phyloP scores from a whole-genome alignment of 2,797 vertebrate species.

The Poeciliopsis presidionis region DNA sequence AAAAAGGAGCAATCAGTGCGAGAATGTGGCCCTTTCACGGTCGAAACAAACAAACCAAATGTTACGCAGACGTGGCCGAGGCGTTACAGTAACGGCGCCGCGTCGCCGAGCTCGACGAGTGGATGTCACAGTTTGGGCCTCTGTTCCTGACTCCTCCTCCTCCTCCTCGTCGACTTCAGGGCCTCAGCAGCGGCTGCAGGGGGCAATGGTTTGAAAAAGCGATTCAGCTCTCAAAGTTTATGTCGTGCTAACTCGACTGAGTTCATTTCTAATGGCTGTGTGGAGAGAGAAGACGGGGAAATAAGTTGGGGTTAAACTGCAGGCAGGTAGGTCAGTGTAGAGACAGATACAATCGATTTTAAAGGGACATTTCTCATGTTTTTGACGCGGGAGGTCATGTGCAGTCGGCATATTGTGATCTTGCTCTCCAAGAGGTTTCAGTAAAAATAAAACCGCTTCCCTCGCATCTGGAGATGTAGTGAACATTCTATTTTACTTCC shows the following conservation, averaged over 20 bases:
- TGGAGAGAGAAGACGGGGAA: slow-evolving; percentile 20
- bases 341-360: neutral
- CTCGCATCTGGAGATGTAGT: neutral
- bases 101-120: slow-evolving; percentile 65
- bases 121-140: slow-evolving; percentile 77
- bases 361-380: neutral
- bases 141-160: slow-evolving; percentile 54
- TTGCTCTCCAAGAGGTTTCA: neutral
- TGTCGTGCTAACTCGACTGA: slow-evolving; percentile 97
- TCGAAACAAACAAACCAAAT: slow-evolving; percentile 56
- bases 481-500: neutral
- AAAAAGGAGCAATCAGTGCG: slow-evolving; percentile 76
- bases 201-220: slow-evolving; percentile 63
- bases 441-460: neutral
- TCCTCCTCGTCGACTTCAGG: slow-evolving; percentile 57
- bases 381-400: neutral
- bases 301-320: slow-evolving; percentile 2
- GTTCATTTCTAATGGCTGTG: slow-evolving; percentile 97
- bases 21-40: slow-evolving; percentile 53
- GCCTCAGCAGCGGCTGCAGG: slow-evolving; percentile 78
- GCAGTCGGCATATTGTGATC: neutral
- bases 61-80: slow-evolving; percentile 64
- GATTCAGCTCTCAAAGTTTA: slow-evolving; percentile 80
- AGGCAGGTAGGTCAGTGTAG: neutral
- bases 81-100: slow-evolving; percentile 53